Conservation (phyloP, 2,797 vertebrate genomes). For the Schizopygopsis pylzovi region DNA sequence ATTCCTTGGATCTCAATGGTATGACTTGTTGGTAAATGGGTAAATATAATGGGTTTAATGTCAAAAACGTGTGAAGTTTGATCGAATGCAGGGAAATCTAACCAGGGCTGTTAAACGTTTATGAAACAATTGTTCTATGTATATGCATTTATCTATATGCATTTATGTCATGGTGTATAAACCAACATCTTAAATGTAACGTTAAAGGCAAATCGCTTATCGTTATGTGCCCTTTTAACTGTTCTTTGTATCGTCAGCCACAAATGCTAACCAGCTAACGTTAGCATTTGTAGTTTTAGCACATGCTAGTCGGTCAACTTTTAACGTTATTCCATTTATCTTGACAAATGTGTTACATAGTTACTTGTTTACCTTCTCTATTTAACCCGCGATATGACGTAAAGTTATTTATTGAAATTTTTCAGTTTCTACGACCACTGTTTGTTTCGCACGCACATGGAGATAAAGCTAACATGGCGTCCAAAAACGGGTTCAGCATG, state of each 20-base stretch:
- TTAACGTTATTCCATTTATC: neutral
- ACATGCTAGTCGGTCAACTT: neutral
- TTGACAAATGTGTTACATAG: neutral
- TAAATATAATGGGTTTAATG: neutral
- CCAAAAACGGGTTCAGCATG: neutral
- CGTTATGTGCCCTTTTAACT: neutral
- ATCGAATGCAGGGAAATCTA: neutral
- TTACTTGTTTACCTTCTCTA: neutral
- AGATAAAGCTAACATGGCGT: constrained; percentile 59
- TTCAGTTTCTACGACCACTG: neutral
- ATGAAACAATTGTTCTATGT: neutral
- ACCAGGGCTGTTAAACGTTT: neutral
- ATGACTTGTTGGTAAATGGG: neutral
- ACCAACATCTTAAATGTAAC: neutral
- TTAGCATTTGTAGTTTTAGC: constrained; percentile 5
- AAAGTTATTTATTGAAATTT: neutral
- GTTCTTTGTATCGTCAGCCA: neutral
- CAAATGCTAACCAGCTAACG: constrained; percentile 25
- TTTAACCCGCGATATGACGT: neutral
- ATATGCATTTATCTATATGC: too few relatives aligned
- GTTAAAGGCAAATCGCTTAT: neutral
- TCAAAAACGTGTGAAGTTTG: neutral
- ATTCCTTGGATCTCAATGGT: too few relatives aligned
- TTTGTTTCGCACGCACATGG: constrained; percentile 31
- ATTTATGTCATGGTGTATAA: neutral